These are phyloP conservation scores for Choristoneura fumiferana DNA, from an alignment of 1,140 invertebrate genomes.

Conservation along the genomic window DNA sequence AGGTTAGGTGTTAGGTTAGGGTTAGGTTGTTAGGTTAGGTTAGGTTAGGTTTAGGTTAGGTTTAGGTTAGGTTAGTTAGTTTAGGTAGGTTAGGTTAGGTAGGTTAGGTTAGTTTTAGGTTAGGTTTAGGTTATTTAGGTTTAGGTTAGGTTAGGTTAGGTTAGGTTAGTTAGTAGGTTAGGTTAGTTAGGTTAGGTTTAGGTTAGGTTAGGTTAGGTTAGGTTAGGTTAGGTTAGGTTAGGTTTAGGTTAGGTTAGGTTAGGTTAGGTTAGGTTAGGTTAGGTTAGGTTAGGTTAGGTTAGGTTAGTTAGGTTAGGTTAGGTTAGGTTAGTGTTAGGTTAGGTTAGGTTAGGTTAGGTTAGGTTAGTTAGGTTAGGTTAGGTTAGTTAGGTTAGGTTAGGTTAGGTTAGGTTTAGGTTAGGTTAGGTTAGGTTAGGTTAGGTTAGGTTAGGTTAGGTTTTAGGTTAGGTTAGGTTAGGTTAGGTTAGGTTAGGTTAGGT, in stretches of 20 bases:
- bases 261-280: slow-evolving; percentile 35
- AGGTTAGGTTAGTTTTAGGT: slow-evolving; percentile 25
- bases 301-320: slow-evolving; percentile 15
- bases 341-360: slow-evolving; percentile 40
- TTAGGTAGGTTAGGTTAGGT: too few relatives aligned
- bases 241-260: too few relatives aligned
- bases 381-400: slow-evolving; percentile 27
- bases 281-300: slow-evolving; percentile 47
- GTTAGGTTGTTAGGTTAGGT: slow-evolving; percentile 27
- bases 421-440: slow-evolving; percentile 34
- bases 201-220: slow-evolving; percentile 30
- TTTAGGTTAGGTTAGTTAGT: too few relatives aligned
- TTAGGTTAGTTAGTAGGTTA: slow-evolving; percentile 26
- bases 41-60: too few relatives aligned
- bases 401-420: slow-evolving; percentile 32
- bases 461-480: too few relatives aligned
- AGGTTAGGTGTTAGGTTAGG: too few relatives aligned
- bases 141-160: slow-evolving; percentile 22
- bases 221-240: slow-evolving; percentile 29
- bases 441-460: slow-evolving; percentile 32
- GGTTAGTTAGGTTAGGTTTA: too few relatives aligned
- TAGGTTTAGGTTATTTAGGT: not conserved
- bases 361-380: slow-evolving; percentile 23
- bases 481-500: slow-evolving; percentile 28
- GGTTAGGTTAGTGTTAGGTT: too few relatives aligned